Base-by-base conservation (phyloP, 2,113 vertebrate genomes). In the Xenus cinereus region DNA sequence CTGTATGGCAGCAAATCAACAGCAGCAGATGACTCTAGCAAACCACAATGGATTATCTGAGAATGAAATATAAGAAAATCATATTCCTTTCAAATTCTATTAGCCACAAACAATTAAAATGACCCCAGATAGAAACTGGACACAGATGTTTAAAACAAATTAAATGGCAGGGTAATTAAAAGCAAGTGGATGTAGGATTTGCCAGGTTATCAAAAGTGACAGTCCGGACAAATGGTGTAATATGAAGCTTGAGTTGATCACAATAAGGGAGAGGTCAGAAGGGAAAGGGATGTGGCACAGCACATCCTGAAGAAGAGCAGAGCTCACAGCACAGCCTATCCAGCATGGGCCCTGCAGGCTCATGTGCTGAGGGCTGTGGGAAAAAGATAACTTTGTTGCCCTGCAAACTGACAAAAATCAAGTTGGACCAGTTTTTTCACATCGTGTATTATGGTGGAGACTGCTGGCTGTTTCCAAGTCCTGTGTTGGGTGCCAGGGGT, bases 61-160 rank as follows among this genome's bases (percentile, higher is more conserved):
- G 35, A 89, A 89, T 53, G 56, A 93, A 94, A 83, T 69, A 83
- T 32, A 76, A 79, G 57, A 95, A 93, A 95, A 94, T 85, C 16
- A 33, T 91, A 93, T 46, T 93, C 39, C 62, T 91, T 95, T 97
- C 87, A 91, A 93, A 95, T 66, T 91, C 62, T 76, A 69, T 96
- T 93, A 91, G 35, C 66, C 53, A 77, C 37, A 76, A 95, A 66
- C 66, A 91, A 79, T 91, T 84, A 91, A 94, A 94, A 76, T 85
- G 0, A 84, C 53, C 45, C 62, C 41, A 54, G 71, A 59, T 6
- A 93, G 77, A 73, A 91, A 83, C 72, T 76, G 71, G 57, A 83
- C 81, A 87, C 87, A 93, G 84, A 94, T 87, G 74, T 82, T 89
- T 66, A 82, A 95, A 94, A 64, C 27, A 93, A 94, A 94, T 87